A percentile compares a stretch with the other conserved stretches of the same genome.
Conservation (phyloP, 2,797 vertebrate genomes). For the Hydrolagus colliei region DNA sequence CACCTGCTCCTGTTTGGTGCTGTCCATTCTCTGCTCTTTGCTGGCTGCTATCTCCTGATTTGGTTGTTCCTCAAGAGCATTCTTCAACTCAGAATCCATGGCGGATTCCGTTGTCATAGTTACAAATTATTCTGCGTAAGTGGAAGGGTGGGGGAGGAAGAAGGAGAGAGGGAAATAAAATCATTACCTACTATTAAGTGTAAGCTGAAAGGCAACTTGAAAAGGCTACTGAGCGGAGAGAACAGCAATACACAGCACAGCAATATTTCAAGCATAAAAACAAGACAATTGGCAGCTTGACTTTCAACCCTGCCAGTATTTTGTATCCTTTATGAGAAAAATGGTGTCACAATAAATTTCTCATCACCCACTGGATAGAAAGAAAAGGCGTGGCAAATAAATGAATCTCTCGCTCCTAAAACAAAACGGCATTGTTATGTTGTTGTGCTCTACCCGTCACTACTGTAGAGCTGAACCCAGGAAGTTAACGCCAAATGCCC, state of each 20-base stretch:
- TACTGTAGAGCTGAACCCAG: background rate
- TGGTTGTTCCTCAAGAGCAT: constrained; percentile 56
- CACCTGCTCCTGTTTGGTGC: constrained; percentile 71
- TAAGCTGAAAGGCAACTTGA: constrained; percentile 25
- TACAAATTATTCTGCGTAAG: constrained; percentile 51
- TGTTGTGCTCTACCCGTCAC: background rate
- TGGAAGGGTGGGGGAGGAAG: constrained; percentile 42
- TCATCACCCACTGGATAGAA: background rate
- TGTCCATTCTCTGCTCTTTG: constrained; percentile 51
- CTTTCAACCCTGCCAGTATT: background rate
- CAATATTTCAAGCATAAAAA: background rate
- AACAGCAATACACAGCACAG: background rate
- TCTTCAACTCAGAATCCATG: constrained; percentile 62
- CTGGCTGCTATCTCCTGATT: constrained; percentile 51
- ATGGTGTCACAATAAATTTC: constrained; percentile 11
- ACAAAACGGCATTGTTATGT: background rate
- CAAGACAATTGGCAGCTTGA: background rate
- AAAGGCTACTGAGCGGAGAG: background rate
- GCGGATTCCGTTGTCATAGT: constrained; percentile 68
- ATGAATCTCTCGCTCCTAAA: background rate
- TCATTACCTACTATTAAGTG: constrained; percentile 22
- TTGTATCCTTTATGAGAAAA: background rate
- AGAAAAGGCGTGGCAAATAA: background rate
- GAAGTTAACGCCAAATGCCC: background rate
- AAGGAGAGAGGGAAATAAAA: constrained; percentile 33